phyloP scores from a whole-genome alignment of 92 coral and sea anemone genomes.

The Phymanthus crucifer region DNA sequence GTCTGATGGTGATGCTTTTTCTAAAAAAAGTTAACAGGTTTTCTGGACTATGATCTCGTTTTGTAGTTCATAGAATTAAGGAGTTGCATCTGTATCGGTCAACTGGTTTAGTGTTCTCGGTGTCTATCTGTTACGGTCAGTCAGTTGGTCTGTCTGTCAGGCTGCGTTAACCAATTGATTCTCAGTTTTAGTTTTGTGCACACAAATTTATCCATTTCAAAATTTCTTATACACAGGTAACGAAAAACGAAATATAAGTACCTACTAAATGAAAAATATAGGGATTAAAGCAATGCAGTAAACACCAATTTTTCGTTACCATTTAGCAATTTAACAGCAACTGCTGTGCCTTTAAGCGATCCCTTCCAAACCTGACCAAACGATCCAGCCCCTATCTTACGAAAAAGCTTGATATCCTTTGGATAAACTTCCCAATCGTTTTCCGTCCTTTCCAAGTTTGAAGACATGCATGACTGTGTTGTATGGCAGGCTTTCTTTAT shows the following conservation, averaged over 20 bases:
- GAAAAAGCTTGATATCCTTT: slow-evolving; percentile 8
- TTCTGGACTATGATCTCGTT: too few relatives aligned
- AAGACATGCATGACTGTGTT: background rate
- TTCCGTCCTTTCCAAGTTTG: background rate
- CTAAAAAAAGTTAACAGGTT: background rate
- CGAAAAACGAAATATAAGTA: too few relatives aligned
- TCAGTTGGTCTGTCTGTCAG: background rate
- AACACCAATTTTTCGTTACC: slow-evolving; percentile 1
- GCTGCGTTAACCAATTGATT: too few relatives aligned
- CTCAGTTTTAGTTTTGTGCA: too few relatives aligned
- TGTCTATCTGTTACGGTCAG: background rate
- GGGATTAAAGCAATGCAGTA: too few relatives aligned
- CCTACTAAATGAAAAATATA: too few relatives aligned
- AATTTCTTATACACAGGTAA: too few relatives aligned
- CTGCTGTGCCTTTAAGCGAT: slow-evolving; percentile 21
- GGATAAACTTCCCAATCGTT: slow-evolving; percentile 25
- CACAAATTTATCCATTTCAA: too few relatives aligned
- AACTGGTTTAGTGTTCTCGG: background rate
- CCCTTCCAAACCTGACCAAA: slow-evolving; percentile 55
- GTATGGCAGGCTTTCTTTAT: too few relatives aligned
- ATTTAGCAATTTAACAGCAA: slow-evolving; percentile 43
- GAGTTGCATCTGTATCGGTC: too few relatives aligned
- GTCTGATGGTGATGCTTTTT: slow-evolving; percentile 16
- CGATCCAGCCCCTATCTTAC: slow-evolving; percentile 40
- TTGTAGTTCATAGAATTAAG: too few relatives aligned